These are phyloP conservation scores for Geococcyx californianus DNA, from an alignment of 2,113 vertebrate genomes.

Conservation along the genomic window DNA sequence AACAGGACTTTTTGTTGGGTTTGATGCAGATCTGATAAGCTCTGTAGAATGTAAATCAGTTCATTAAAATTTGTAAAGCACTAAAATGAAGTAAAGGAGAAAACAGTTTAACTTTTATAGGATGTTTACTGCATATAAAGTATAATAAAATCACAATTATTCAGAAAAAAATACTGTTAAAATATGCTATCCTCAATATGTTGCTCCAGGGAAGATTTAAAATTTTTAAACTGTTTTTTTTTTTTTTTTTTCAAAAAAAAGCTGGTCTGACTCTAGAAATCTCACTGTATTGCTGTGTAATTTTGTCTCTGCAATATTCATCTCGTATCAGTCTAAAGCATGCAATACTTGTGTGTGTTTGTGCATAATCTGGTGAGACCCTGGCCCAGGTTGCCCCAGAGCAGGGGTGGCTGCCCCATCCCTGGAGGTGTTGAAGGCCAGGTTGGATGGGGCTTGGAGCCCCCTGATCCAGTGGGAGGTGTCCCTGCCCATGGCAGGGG, in stretches of 20 bases:
- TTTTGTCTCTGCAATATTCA: background rate
- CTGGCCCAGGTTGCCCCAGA: no score
- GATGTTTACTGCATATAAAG: constrained; percentile 9
- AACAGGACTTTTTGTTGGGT: background rate
- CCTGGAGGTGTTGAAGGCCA: no score
- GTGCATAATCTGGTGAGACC: background rate
- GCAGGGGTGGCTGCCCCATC: no score
- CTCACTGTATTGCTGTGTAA: background rate
- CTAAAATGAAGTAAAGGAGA: background rate
- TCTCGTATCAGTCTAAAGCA: accelerated
- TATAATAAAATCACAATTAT: background rate
- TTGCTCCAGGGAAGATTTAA: background rate
- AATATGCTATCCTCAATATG: background rate
- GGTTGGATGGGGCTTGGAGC: no score
- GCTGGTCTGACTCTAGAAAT: background rate
- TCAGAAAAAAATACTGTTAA: background rate
- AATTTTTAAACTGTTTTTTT: background rate
- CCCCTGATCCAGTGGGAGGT: no score
- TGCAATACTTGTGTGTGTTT: background rate
- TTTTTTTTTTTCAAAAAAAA: no score
- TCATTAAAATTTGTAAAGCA: constrained; percentile 28
- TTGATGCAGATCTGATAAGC: constrained; percentile 38
- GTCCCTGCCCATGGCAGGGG: no score
- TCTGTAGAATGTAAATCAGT: constrained; percentile 29
- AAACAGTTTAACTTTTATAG: constrained; percentile 7